These are phyloP conservation scores for Diabrotica balteata DNA, from an alignment of 2,888 invertebrate species.

Conservation along the genomic window DNA sequence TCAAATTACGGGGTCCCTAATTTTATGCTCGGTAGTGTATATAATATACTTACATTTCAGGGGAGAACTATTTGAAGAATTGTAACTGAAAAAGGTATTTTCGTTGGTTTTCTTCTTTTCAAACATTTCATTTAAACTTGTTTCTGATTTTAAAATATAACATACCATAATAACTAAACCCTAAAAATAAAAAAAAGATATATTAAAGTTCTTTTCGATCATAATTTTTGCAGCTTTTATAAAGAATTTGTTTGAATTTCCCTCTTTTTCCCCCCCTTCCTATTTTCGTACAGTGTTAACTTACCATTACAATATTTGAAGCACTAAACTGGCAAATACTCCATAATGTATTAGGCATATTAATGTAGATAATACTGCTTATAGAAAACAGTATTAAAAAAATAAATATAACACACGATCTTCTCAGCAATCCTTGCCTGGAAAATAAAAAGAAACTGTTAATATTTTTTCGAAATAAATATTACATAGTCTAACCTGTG, in stretches of 20 bases:
- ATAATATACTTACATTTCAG: constrained; percentile 68
- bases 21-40: too few relatives aligned
- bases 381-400: constrained; percentile 67
- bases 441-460: constrained; percentile 40
- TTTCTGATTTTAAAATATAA: constrained; percentile 68
- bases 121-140: constrained; percentile 59
- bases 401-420: constrained; percentile 68
- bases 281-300: constrained; percentile 35
- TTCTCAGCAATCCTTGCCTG: constrained; percentile 69
- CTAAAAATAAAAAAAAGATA: constrained; percentile 56
- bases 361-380: constrained; percentile 71
- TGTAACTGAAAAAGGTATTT: constrained; percentile 63
- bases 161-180: constrained; percentile 67
- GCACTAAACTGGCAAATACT: constrained; percentile 67
- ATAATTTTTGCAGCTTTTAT: too few relatives aligned
- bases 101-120: constrained; percentile 60
- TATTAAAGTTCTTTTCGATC: too few relatives aligned
- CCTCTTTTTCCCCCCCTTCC: too few relatives aligned
- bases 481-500: too few relatives aligned
- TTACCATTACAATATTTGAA: constrained; percentile 67
- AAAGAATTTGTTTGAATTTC: too few relatives aligned
- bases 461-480: too few relatives aligned
- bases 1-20: too few relatives aligned
- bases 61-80: constrained; percentile 65
- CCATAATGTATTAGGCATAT: constrained; percentile 64